Evolutionary conservation across 2,113 vertebrate genomes (phyloP).

Genomic region (Alouatta palliata): DNA sequence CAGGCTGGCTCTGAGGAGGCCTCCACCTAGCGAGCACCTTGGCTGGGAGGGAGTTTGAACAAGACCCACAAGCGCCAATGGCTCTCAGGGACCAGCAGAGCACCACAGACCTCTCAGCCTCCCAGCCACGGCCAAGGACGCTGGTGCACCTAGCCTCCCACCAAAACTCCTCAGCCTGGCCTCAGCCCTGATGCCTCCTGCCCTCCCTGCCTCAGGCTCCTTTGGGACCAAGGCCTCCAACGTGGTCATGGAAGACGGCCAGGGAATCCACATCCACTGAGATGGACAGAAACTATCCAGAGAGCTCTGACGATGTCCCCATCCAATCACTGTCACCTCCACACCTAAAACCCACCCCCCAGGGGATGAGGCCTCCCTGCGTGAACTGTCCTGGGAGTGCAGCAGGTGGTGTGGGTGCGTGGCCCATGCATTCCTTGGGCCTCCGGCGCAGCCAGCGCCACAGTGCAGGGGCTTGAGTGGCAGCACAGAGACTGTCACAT

Average conservation of each 20-base stretch:
- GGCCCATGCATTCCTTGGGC: rapidly evolving
- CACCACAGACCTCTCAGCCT: background rate
- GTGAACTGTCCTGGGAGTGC: background rate
- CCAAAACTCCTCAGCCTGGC: background rate
- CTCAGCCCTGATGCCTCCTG: rapidly evolving
- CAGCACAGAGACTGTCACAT: background rate
- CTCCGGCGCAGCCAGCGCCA: background rate
- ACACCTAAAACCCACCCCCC: background rate
- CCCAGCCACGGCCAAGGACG: background rate
- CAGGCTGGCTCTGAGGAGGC: background rate
- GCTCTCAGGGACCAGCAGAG: background rate
- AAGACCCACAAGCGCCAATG: background rate
- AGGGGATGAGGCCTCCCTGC: background rate
- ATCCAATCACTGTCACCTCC: background rate
- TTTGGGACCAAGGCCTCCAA: background rate
- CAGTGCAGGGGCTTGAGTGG: background rate
- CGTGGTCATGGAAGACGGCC: background rate
- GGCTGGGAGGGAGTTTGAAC: background rate
- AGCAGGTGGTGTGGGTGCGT: no score
- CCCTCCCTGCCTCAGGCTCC: background rate
- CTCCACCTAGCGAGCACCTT: background rate
- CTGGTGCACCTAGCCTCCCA: background rate
- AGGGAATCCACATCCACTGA: rapidly evolving
- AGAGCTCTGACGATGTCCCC: background rate
- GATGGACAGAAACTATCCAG: background rate